Evolutionary conservation across 2,113 vertebrate species (phyloP).

Genomic region (Zapus hudsonius): DNA sequence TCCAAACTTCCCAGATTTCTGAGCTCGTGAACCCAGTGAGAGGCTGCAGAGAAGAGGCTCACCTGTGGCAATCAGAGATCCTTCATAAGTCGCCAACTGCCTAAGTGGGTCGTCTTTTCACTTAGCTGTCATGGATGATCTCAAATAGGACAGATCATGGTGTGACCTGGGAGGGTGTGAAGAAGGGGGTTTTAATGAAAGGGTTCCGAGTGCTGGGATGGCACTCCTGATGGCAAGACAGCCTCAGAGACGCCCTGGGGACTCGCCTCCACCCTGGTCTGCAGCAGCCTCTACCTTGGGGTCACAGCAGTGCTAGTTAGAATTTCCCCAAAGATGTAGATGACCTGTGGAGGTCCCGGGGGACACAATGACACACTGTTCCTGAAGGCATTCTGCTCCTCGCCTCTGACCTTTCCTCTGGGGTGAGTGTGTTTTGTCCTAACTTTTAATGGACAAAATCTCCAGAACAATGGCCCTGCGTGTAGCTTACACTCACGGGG

Average conservation of each 20-base stretch:
- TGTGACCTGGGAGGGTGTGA: background rate
- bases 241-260: accelerated
- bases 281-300: accelerated
- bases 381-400: background rate
- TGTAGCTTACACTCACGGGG: background rate
- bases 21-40: accelerated
- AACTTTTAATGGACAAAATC: background rate
- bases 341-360: background rate
- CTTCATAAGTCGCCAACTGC: accelerated
- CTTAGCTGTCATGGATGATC: background rate
- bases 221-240: accelerated
- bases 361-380: slow-evolving; percentile 49
- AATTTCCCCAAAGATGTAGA: background rate
- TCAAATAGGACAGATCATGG: background rate
- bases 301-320: background rate
- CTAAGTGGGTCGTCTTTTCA: accelerated
- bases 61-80: accelerated
- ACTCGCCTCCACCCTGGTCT: accelerated
- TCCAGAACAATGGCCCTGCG: background rate
- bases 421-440: slow-evolving; percentile 32
- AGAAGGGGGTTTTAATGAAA: background rate
- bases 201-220: accelerated
- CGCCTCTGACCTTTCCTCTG: slow-evolving; percentile 45
- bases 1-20: background rate
- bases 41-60: background rate